Evolutionary conservation across 2,113 vertebrate genomes (phyloP), one percentile per base, ranked within the genome.

Genomic region (Bucco capensis): DNA sequence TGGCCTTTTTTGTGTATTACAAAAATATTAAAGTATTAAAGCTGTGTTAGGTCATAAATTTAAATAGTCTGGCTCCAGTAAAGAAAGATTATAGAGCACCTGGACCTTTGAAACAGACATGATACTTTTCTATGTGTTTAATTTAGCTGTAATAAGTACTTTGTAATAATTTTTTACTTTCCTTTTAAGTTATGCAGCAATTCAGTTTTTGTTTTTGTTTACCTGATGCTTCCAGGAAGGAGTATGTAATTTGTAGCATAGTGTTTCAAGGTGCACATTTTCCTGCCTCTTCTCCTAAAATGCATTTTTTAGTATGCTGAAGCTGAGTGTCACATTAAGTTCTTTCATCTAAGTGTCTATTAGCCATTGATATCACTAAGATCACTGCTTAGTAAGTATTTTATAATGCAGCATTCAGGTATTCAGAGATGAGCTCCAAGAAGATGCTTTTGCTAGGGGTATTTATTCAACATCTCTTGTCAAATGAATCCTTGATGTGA

Each of bases 151-250:
- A 53, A n/a, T 51, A 56, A 78, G 44, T 67, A 62, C 64, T 94
- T 94, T 78, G 46, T 53, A 82, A 89, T 82, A 93, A 31, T 62
- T 88, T 89, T 87, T 95, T 14, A 57, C 14, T 5, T 84, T 72
- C 56, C 7, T 91, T 88, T 93, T 71, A 92, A 93, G 51, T 72
- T 89, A 69, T 83, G 6, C 67, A 96, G 78, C 81, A 86, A 71
- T 81, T 91, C 28, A 71, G 24, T 57, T 84, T 91, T 70, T 35
- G 12, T 49, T 74, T 73, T 64, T 92, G 54, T 89, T 90, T 94
- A 37, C 47, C 38, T 57, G 27, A 37, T 67, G 60, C 47, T 83
- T 47, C 51, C 3, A 12, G 25, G 40, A 64, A 74, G n/a, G 56
- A 67, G 25, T n/a, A 30, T 73, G 66, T 74, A 21, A 56, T 85